Evolutionary conservation across 1,140 invertebrate species (phyloP).

Genomic region (Globodera ellingtonae): DNA sequence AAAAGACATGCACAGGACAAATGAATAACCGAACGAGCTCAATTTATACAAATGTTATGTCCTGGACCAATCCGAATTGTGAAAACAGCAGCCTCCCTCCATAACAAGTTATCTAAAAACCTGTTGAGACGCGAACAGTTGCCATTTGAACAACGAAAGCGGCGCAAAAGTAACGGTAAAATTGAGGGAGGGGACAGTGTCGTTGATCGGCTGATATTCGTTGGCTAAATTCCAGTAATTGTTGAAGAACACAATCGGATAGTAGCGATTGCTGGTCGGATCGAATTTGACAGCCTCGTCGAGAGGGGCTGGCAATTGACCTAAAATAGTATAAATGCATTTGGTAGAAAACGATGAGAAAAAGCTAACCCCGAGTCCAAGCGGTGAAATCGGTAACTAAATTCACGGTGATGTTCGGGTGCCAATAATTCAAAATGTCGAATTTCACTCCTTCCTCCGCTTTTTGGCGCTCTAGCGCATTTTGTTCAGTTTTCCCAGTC

Average conservation of each 20-base stretch:
- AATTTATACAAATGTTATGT: not conserved
- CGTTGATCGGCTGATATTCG: constrained; percentile 87
- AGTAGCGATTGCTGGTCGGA: constrained; percentile 66
- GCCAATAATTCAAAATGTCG: constrained; percentile 96
- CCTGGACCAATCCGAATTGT: too few species aligned
- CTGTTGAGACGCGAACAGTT: constrained; percentile 85
- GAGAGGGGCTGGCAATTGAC: constrained; percentile 51
- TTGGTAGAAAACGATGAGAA: constrained; percentile 25
- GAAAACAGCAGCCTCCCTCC: too few species aligned
- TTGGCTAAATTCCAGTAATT: constrained; percentile 75
- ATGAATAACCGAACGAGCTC: not conserved
- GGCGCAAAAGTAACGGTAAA: constrained; percentile 85
- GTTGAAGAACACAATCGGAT: constrained; percentile 81
- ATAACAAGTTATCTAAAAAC: constrained; percentile 28
- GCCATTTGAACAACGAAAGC: constrained; percentile 93
- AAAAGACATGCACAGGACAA: not conserved
- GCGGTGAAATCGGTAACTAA: constrained; percentile 89
- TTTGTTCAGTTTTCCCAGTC: constrained; percentile 74
- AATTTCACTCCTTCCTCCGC: constrained; percentile 75
- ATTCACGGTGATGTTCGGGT: constrained; percentile 96
- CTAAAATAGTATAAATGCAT: constrained; percentile 33
- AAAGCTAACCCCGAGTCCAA: constrained; percentile 76
- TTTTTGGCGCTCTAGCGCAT: constrained; percentile 70
- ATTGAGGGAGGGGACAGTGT: constrained; percentile 72
- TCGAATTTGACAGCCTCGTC: constrained; percentile 77